phyloP scores from a whole-genome alignment of 2,113 vertebrate species.

The Seriola quinqueradiata region DNA sequence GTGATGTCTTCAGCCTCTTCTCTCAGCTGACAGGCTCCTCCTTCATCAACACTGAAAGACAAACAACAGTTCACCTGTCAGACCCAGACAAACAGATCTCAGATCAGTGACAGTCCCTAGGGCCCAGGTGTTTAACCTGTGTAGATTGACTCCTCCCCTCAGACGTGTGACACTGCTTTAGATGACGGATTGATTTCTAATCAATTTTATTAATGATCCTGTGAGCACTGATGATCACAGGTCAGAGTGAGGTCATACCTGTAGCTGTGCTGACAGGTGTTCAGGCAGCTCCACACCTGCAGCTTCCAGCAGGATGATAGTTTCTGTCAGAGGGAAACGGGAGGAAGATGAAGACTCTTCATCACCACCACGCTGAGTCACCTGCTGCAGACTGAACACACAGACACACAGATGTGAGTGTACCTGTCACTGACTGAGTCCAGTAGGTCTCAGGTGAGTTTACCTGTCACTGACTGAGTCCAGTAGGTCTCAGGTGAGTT shows the following conservation, averaged over 20 bases:
- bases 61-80: neutral
- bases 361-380: neutral
- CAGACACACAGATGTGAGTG: neutral
- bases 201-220: no score
- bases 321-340: constrained; percentile 33
- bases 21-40: neutral
- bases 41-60: constrained; percentile 14
- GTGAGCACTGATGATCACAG: no score
- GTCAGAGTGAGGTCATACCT: constrained; percentile 24
- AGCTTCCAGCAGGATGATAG: constrained; percentile 39
- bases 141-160: no score
- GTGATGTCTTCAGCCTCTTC: neutral
- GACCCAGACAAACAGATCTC: no score
- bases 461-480: constrained; percentile 13
- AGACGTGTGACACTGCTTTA: no score
- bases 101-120: no score
- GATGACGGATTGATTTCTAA: no score
- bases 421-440: constrained; percentile 13
- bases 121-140: no score
- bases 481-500: constrained; percentile 30
- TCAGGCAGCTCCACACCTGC: constrained; percentile 39
- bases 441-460: constrained; percentile 26
- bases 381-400: constrained; percentile 36
- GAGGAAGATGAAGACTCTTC: constrained; percentile 15
- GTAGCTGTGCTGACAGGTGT: constrained; percentile 45